These are phyloP conservation scores for Zosterops pallidus DNA, from an alignment of 2,113 vertebrate species.

Conservation along the genomic window DNA sequence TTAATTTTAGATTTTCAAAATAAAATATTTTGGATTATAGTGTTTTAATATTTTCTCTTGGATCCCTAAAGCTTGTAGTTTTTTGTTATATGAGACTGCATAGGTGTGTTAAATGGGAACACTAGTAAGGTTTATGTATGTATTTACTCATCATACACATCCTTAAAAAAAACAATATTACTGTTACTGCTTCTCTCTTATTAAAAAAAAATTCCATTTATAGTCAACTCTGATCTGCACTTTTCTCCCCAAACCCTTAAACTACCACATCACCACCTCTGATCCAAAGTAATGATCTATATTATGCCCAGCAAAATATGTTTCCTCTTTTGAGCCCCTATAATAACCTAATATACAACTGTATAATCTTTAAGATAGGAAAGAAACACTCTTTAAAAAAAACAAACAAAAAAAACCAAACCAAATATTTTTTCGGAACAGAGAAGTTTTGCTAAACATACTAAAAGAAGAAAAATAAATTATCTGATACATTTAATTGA, in stretches of 20 bases:
- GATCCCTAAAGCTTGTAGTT: background rate
- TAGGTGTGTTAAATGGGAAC: background rate
- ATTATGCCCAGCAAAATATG: background rate
- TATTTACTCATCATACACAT: background rate
- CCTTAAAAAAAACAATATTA: background rate
- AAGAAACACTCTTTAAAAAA: background rate
- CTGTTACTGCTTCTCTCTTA: background rate
- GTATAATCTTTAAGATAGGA: background rate
- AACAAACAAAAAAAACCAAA: background rate
- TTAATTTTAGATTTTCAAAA: background rate
- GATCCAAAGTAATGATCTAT: background rate
- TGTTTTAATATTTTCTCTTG: background rate
- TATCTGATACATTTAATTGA: background rate
- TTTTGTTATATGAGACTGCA: background rate
- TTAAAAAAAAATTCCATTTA: background rate
- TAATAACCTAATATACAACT: background rate
- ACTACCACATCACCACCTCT: background rate
- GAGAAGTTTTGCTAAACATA: background rate
- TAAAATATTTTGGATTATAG: background rate
- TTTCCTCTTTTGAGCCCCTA: background rate
- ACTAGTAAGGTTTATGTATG: background rate
- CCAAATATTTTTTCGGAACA: background rate
- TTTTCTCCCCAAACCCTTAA: background rate
- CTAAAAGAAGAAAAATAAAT: background rate
- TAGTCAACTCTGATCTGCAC: background rate